A percentile compares a stretch with the other conserved stretches of the same genome.
Conservation (phyloP, 2,888 invertebrate genomes). For the Napeogenes sylphis region DNA sequence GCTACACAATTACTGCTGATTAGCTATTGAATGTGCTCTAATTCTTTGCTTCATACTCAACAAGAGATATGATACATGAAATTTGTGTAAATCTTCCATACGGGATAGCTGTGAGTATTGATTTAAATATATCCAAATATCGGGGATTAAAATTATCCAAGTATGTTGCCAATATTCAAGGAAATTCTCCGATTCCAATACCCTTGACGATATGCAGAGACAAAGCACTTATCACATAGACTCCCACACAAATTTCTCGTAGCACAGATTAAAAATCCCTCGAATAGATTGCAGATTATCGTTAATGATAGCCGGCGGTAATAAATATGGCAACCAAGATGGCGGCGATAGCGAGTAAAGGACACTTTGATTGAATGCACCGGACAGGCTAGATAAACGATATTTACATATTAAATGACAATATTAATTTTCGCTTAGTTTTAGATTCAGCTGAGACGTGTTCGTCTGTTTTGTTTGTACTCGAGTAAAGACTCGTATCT, state of each 20-base stretch:
- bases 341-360: conserved; percentile 64
- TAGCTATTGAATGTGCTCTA: conserved; percentile 40
- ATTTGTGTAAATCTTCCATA: neutral
- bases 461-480: conserved; percentile 18
- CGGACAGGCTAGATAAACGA: conserved; percentile 68
- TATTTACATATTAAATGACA: conserved; percentile 74
- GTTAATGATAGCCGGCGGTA: conserved; percentile 54
- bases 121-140: neutral
- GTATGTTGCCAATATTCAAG: neutral
- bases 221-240: conserved; percentile 23
- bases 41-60: conserved; percentile 19
- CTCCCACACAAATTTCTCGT: conserved; percentile 29
- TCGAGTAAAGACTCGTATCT: conserved; percentile 11
- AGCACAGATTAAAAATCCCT: conserved; percentile 37
- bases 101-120: neutral
- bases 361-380: conserved; percentile 75
- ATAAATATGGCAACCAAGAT: conserved; percentile 66
- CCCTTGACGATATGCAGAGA: neutral
- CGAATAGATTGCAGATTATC: conserved; percentile 52
- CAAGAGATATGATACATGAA: neutral
- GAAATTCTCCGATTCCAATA: neutral
- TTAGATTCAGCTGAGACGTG: conserved; percentile 21
- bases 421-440: conserved; percentile 61
- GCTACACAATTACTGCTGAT: conserved; percentile 43
- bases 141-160: neutral